Base-by-base conservation (phyloP, 2,888 invertebrate species). In the Aethes cnicana region DNA sequence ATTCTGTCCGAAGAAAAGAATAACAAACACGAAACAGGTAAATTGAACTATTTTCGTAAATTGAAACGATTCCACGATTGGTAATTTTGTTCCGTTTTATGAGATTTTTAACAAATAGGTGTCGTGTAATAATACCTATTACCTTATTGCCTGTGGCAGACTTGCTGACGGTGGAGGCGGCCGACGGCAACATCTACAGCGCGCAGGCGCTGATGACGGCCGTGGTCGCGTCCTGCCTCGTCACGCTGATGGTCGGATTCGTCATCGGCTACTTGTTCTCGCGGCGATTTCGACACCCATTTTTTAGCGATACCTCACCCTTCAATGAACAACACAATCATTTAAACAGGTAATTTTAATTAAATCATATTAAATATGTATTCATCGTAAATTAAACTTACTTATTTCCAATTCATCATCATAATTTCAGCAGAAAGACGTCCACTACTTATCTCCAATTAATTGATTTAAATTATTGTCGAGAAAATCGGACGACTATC, bases 181-280 rank as follows among this genome's bases (percentile, higher is more conserved):
- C 93, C 20, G 92, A 92, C 41, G 92, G 92, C 33, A 92, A 94
- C 58, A 94, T 94, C 55, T 95, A 95, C 81, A 94, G 95, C 35
- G 94, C 95, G 2, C 95, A 95, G 71, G 95, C 95, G 1, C 83
- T 96, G 57, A 93, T 95, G 47, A 94, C 96, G 35, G 95, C 95
- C 5, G 93, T 96, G 20, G 93, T 95, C 44, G 94, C 94, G 7
- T 94, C 95, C 37, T 95, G 96, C 69, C 91, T 96, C 53, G 93
- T 95, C 44, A 95, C 96, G 8, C 90, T 96, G 56, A 92, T 96
- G 75, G 91, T 96, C 55, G 96, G 96, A 52, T 96, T 97, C 78
- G 92, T 95, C 58, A 94, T 94, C 57, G 96, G 96, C 28, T 97
- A 94, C 77, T 92, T 95, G 68, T 95, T 96, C 78, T 95, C 95